Conservation (phyloP, 1,140 invertebrate genomes). For the Aphidius gifuensis region DNA sequence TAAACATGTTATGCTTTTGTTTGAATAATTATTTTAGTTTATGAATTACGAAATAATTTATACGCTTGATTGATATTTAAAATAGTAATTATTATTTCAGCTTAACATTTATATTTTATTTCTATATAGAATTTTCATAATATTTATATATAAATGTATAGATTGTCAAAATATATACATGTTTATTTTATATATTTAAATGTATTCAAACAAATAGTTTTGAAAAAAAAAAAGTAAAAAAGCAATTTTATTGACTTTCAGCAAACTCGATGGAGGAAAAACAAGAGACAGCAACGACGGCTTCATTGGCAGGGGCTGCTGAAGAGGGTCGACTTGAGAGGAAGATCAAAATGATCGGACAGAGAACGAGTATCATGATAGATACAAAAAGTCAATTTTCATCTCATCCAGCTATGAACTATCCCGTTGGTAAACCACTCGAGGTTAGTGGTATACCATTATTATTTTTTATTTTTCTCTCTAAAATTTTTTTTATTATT, state of each 20-base stretch:
- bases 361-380: conserved; percentile 31
- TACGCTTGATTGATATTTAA: too few species aligned
- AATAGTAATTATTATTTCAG: too few species aligned
- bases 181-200: too few species aligned
- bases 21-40: too few species aligned
- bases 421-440: conserved; percentile 74
- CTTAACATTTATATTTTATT: too few species aligned
- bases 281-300: conserved; percentile 1
- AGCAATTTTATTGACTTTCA: conserved; percentile 13
- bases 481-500: conserved; percentile 15
- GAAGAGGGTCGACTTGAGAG: conserved; percentile 58
- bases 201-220: too few species aligned
- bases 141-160: too few species aligned
- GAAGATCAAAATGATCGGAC: conserved; percentile 26
- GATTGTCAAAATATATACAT: too few species aligned
- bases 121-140: too few species aligned
- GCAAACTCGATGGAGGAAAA: conserved; percentile 9
- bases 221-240: background rate
- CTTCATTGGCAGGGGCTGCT: conserved; percentile 31
- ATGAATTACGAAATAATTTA: too few species aligned
- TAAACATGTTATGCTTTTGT: too few species aligned
- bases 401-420: conserved; percentile 57
- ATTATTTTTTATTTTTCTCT: background rate
- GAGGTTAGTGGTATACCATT: conserved; percentile 58
- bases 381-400: conserved; percentile 31